Base-by-base conservation (phyloP, 2,113 vertebrate genomes). In the Murina feae region DNA sequence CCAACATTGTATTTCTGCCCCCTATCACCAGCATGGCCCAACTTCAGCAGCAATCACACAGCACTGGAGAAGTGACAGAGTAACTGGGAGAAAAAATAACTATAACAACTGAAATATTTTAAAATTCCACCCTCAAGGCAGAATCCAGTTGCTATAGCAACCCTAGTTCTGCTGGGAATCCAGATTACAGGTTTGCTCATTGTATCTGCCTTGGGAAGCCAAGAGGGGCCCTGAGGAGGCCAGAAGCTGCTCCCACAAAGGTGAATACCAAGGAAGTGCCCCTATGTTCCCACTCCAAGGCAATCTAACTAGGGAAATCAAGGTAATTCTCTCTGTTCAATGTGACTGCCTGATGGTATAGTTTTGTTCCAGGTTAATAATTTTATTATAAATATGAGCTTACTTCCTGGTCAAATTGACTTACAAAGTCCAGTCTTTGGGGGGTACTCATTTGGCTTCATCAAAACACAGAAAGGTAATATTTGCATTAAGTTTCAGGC, bases 121-220 rank as follows among this genome's bases (percentile, higher is more conserved):
- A 95, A 91, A 97, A 97, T 60, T 6, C 42, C 85, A 42, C 95
- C 95, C 78, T 94, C 84, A 13, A 90, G 91, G 78, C 86, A 92
- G 85, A 88, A 95, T 94, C 93, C 82, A 28, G 93, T 96, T 93
- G 96, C 96, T 91, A 94, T 92, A 90, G 96, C 98, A 98, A 94
- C 97, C 92, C 82, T 66, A 92, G 93, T 88, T 92, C 96, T 86
- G 89, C 94, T 23, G 79, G 89, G 83, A 69, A 74, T 85, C 91
- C 95, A 93, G 55, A 82, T 84, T 96, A 76, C 60, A 91, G 86
- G 32, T 28, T 11, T 49, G 65, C 89, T 91, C 53, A 20, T 82
- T 30, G 37, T 18, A 71, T 68, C 81, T 66, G 81, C 75, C 23
- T 39, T 32, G 0, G 58, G 35, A 39, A 30, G 39, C 81, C 39